These are phyloP conservation scores for cat (Felis catus) DNA, from an alignment of 2,113 vertebrate genomes.

Conservation along the genomic window DNA sequence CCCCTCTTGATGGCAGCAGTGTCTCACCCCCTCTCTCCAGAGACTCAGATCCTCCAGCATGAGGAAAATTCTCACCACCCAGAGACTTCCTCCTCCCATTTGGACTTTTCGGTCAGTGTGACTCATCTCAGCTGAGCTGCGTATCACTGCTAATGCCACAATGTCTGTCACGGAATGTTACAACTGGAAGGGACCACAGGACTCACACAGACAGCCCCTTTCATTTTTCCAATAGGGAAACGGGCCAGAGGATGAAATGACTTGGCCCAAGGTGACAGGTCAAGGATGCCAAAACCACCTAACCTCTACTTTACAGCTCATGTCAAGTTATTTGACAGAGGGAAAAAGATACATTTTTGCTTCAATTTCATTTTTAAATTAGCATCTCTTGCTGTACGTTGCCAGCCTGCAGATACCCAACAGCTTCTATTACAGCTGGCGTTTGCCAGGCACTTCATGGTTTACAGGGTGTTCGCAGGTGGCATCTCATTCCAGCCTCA, in stretches of 20 bases:
- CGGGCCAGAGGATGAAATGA: background rate
- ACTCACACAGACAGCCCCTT: background rate
- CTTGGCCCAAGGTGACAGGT: background rate
- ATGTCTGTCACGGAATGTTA: conserved; percentile 22
- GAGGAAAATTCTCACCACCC: background rate
- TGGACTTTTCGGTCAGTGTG: background rate
- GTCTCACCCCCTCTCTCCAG: background rate
- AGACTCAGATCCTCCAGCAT: background rate
- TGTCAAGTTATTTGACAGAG: background rate
- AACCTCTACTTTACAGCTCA: background rate
- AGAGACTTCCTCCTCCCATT: conserved; percentile 19
- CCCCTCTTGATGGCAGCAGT: background rate
- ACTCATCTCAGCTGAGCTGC: conserved; percentile 25
- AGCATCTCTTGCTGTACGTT: background rate
- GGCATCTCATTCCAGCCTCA: background rate
- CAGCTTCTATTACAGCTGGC: background rate
- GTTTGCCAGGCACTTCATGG: background rate
- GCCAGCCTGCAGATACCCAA: background rate
- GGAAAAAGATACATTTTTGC: background rate
- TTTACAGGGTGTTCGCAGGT: background rate
- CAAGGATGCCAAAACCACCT: background rate
- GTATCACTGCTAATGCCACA: conserved; percentile 1
- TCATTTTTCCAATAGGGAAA: conserved; percentile 20
- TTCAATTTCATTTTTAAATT: background rate
- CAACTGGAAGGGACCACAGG: background rate